Base-by-base conservation (phyloP, 2,797 vertebrate species). In the Macrochelys suwanniensis region DNA sequence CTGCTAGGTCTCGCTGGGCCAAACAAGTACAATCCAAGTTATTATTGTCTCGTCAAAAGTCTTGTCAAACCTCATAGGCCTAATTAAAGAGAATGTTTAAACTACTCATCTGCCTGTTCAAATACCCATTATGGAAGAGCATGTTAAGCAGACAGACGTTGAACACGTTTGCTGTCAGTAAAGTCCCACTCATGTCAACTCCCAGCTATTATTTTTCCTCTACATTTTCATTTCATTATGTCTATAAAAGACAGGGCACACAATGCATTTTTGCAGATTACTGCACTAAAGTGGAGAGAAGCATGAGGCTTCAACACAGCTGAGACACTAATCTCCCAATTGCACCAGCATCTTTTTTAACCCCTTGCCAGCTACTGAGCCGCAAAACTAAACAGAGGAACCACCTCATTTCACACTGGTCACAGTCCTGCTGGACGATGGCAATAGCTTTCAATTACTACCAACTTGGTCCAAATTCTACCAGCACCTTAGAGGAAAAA, bases 391-490 rank as follows among this genome's bases (percentile, higher is more conserved):
- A 45, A 76, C 12, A 76, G 71, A 45, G 13, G 42, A 47, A 76
- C 25, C 25, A 21, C 23, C 42, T 28, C 71, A 71, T 71, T 84
- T 53, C 82, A 84, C 25, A 71, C 26, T 11, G 26, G 25, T 50
- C 49, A 71, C 33, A 84, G 1, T 17, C 19, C 28, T 42, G 65
- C 53, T 42, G n/a, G 0, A 0, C 11, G 31, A 23, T 37, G 50
- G 42, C 54, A 47, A 54, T 79, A 57, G 0, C 16, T 54, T 80
- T 42, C 26, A 56, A 50, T 0, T 8, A 49, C 4, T 1, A 54
- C 25, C 74, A 59, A 12, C 42, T 15, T 7, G 0, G 2, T 2
- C n/a, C 25, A 25, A 23, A n/a, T 2, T 7, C 4, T 15, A 45
- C 7, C 2, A 56, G 74, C 31, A 76, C 8, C 11, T 16, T 84